Percentiles rank a stretch among this genome's conserved stretches.
These are phyloP conservation scores for Tuberolachnus salignus DNA, from an alignment of 2,888 invertebrate genomes.

Conservation along the genomic window DNA sequence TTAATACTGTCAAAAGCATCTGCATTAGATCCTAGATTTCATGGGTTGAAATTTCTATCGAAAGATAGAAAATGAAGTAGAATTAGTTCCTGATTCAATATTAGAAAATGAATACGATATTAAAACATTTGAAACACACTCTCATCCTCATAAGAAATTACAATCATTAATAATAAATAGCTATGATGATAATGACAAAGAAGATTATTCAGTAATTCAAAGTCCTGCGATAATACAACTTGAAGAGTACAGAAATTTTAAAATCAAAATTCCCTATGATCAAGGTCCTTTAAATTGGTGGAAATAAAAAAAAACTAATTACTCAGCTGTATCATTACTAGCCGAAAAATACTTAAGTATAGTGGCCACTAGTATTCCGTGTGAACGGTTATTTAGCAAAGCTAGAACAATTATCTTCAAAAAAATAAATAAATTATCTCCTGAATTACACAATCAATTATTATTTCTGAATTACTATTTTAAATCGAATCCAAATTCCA, in stretches of 20 bases:
- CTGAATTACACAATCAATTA: background rate
- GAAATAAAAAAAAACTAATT: background rate
- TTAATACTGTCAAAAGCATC: slow-evolving; percentile 8
- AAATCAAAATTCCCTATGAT: background rate
- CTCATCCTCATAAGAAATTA: background rate
- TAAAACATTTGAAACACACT: background rate
- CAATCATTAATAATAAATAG: background rate
- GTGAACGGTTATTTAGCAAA: background rate
- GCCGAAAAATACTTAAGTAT: slow-evolving; percentile 18
- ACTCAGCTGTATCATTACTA: slow-evolving; percentile 10
- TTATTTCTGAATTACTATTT: too few relatives aligned
- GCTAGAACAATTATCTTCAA: background rate
- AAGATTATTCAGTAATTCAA: background rate
- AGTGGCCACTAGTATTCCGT: background rate
- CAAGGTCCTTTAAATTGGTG: background rate
- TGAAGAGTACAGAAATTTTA: background rate
- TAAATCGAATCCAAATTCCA: too few relatives aligned
- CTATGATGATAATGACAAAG: background rate
- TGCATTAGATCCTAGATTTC: slow-evolving; percentile 13
- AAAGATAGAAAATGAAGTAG: background rate
- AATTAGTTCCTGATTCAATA: background rate
- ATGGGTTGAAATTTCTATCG: background rate
- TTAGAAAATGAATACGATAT: background rate
- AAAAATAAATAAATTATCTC: background rate
- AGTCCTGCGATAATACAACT: background rate